Evolutionary conservation across 2,113 vertebrate species (phyloP).

Genomic region (Chlorodrepanis virens): DNA sequence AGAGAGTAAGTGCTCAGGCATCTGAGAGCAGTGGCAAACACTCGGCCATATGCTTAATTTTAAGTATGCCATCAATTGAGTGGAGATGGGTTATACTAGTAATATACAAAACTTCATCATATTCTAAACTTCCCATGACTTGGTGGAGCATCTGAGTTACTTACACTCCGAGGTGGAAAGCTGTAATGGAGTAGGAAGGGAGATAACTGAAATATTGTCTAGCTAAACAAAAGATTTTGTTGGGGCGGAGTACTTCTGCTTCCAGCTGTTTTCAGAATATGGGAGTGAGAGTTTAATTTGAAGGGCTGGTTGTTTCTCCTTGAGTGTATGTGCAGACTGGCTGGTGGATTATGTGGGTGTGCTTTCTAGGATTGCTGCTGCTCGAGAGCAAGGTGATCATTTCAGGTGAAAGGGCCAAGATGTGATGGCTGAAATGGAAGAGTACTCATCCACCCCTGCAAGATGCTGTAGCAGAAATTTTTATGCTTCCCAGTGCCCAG

Average conservation of each 20-base stretch:
- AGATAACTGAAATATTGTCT: neutral
- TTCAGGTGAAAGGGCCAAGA: neutral
- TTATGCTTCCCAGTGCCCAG: neutral
- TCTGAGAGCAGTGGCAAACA: neutral
- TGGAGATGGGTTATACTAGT: neutral
- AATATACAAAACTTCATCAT: neutral
- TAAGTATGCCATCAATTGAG: neutral
- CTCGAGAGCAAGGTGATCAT: neutral
- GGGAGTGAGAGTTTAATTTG: neutral
- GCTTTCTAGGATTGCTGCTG: neutral
- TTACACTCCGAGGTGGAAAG: neutral
- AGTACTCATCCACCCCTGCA: neutral
- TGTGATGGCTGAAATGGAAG: neutral
- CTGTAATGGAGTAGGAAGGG: neutral
- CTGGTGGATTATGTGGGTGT: neutral
- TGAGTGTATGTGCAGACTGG: neutral
- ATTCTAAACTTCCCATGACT: neutral
- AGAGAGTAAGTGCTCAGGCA: neutral
- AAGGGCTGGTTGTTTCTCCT: neutral
- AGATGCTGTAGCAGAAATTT: neutral
- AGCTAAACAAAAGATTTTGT: neutral
- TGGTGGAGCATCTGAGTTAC: neutral
- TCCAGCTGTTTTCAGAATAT: neutral
- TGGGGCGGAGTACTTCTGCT: neutral
- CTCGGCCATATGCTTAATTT: neutral